Evolutionary conservation across 2,888 invertebrate genomes (phyloP).

Genomic region (Aphodius sticticus): DNA sequence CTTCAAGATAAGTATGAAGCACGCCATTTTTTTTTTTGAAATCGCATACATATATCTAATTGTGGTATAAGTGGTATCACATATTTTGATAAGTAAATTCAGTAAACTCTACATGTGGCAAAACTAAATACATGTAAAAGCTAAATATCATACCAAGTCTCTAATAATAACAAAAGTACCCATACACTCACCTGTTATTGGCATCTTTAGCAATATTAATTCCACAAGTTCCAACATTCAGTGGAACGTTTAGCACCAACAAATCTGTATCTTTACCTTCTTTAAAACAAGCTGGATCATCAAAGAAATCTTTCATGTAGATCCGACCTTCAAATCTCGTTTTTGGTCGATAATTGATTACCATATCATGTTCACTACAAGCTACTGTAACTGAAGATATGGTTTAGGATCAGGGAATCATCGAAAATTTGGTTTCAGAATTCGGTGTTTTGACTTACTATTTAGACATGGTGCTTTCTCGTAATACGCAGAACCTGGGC

Average conservation of each 20-base stretch:
- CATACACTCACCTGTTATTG: constrained; percentile 61
- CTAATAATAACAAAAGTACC: too few relatives aligned
- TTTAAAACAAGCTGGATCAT: constrained; percentile 68
- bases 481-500: constrained; percentile 73
- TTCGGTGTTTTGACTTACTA: constrained; percentile 65
- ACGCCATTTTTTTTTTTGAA: too few relatives aligned
- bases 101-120: too few relatives aligned
- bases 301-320: constrained; percentile 82
- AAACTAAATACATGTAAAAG: too few relatives aligned
- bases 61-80: too few relatives aligned
- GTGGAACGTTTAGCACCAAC: constrained; percentile 67
- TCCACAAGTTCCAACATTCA: constrained; percentile 66
- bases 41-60: too few relatives aligned
- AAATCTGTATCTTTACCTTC: constrained; percentile 63
- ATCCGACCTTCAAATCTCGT: constrained; percentile 75
- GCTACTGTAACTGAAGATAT: constrained; percentile 74
- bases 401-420: constrained; percentile 33
- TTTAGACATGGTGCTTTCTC: constrained; percentile 85
- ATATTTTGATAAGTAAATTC: too few relatives aligned
- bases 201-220: constrained; percentile 65
- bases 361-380: constrained; percentile 76
- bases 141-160: too few relatives aligned
- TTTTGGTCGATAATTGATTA: constrained; percentile 71
- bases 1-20: too few relatives aligned
- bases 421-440: constrained; percentile 26